phyloP scores from a whole-genome alignment of 1,140 invertebrate species.

The Lucilia sericata region DNA sequence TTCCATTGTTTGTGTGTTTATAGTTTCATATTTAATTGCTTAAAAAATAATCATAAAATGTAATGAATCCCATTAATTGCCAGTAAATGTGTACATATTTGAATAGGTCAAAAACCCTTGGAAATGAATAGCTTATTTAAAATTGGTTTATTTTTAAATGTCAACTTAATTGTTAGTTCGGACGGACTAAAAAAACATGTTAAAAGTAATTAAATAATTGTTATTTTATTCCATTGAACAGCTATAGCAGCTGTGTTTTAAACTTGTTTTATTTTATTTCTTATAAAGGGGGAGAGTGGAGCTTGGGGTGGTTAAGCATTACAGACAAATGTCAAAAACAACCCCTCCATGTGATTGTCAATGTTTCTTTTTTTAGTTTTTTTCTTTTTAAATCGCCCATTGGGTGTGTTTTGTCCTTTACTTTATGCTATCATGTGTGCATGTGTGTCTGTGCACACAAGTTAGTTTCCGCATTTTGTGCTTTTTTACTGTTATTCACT shows the following conservation, averaged over 20 bases:
- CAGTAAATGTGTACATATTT: too few relatives aligned
- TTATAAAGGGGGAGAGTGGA: neutral
- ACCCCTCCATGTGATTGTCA: constrained; percentile 40
- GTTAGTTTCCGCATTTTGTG: constrained; percentile 33
- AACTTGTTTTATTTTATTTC: neutral
- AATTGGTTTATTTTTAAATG: too few relatives aligned
- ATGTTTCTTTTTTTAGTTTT: constrained; percentile 30
- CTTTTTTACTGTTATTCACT: constrained; percentile 19
- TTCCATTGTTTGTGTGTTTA: neutral
- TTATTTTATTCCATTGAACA: too few relatives aligned
- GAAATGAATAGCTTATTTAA: too few relatives aligned
- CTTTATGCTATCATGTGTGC: neutral
- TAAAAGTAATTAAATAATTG: too few relatives aligned
- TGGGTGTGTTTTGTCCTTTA: constrained; percentile 34
- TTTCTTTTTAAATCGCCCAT: constrained; percentile 20
- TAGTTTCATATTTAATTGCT: too few relatives aligned
- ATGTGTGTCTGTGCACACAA: neutral
- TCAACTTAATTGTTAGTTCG: too few relatives aligned
- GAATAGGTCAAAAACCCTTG: too few relatives aligned
- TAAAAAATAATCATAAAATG: too few relatives aligned
- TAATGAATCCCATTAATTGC: too few relatives aligned
- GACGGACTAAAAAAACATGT: too few relatives aligned
- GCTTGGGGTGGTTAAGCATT: neutral
- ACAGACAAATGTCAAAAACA: constrained; percentile 38
- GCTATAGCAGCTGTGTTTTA: constrained; percentile 36